phyloP scores from a whole-genome alignment of 2,888 invertebrate genomes.

The Theodoxus fluviatilis region DNA sequence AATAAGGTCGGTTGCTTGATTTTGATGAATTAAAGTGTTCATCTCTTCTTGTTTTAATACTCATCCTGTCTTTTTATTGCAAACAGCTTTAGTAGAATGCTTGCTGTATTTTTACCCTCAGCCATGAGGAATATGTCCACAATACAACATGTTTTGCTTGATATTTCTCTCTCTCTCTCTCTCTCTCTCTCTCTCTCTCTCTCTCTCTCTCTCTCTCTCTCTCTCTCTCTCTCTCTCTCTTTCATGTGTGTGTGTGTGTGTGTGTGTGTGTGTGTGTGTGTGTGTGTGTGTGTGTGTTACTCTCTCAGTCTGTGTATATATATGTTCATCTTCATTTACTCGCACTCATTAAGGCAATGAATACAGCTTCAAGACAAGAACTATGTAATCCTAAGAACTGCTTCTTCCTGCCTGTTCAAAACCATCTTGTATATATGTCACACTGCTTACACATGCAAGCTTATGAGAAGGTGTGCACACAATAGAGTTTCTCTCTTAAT shows the following conservation, averaged over 20 bases:
- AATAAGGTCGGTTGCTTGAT: neutral
- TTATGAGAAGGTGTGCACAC: neutral
- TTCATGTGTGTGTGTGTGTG: neutral
- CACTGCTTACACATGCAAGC: neutral
- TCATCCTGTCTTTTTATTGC: neutral
- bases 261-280: constrained; percentile 8
- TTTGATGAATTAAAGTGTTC: neutral
- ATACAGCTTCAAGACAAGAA: neutral
- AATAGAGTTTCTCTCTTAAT: neutral
- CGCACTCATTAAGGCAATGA: neutral
- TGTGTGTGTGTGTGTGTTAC: neutral
- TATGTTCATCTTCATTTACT: neutral
- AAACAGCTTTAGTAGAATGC: too few species aligned
- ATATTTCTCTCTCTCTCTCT: too few species aligned
- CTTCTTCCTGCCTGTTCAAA: neutral
- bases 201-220: too few species aligned
- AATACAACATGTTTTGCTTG: too few species aligned
- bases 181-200: too few species aligned
- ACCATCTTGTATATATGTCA: neutral
- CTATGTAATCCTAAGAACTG: neutral
- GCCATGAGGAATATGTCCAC: too few species aligned
- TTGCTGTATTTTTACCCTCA: too few species aligned
- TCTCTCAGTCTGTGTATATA: neutral
- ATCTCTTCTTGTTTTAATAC: neutral
- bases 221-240: neutral